phyloP scores from a whole-genome alignment of 2,888 invertebrate genomes.

The Athalia rosae region DNA sequence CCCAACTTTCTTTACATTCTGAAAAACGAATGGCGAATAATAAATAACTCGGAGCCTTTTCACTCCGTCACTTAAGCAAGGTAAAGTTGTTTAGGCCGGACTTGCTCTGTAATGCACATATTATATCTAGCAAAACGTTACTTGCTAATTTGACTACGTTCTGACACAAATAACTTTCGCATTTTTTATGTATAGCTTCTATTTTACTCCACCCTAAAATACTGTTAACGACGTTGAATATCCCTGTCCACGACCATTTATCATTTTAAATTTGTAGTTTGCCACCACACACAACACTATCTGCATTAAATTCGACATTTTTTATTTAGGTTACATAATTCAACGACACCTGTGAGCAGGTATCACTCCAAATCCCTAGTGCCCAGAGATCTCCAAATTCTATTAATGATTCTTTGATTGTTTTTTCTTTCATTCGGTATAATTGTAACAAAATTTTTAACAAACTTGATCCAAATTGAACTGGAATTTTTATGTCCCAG shows the following conservation, averaged over 20 bases:
- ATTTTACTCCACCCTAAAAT: background rate
- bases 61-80: background rate
- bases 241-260: background rate
- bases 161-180: background rate
- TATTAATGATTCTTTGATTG: too few species aligned
- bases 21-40: constrained; percentile 62
- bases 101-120: background rate
- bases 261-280: too few species aligned
- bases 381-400: background rate
- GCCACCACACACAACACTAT: too few species aligned
- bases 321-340: constrained; percentile 13
- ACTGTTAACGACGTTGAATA: too few species aligned
- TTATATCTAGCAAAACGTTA: background rate
- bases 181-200: background rate
- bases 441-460: too few species aligned
- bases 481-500: constrained; percentile 55
- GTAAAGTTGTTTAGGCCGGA: background rate
- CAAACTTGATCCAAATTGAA: background rate
- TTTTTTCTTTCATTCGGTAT: too few species aligned
- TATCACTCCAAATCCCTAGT: background rate
- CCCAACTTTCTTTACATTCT: constrained; percentile 66
- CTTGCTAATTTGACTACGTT: background rate
- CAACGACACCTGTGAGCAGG: background rate
- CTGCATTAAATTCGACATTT: background rate
- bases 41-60: constrained; percentile 55